Evolutionary conservation across 2,797 vertebrate genomes (phyloP), one percentile per base, ranked within the genome.

Genomic region (Psittacula echo): DNA sequence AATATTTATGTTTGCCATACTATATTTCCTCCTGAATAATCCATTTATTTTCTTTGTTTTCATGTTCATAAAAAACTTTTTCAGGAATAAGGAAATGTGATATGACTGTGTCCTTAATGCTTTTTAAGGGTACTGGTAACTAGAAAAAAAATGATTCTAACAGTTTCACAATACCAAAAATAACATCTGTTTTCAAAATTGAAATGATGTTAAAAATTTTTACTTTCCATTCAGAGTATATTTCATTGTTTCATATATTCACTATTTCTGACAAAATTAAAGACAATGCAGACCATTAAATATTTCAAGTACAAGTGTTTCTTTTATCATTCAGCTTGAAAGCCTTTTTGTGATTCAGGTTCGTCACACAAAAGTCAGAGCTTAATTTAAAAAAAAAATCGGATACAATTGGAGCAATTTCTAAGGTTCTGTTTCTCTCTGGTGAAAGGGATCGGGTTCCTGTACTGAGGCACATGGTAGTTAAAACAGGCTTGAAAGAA

Each of bases 341-440:
- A 53, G 7, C 10, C 8, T 26, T 86, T 77, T 42, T 58, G 29
- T 39, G 39, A 27, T 34, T 83, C 21, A 21, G 13, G 5, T 87
- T 79, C 81, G 34, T 80, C 32, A 45, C 7, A 30, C 0, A 66
- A 16, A 56, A 77, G 3, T 66, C 9, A 58, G 11, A 90, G 60
- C 9, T 53, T 34, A 37, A 42, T 66, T 30, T 1, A 16, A 4
- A 54, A 23, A 47, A 45, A 22, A n/a, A 24, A 29, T 50, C 6
- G 3, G 26, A 11, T 18, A 17, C 2, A 4, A 11, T 1, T 2
- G 4, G 9, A 27, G 4, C 0, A 1, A 34, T 78, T 54, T 85
- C 10, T 60, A 56, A 72, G 5, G 7, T 61, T 51, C 6, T 65
- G 4, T 42, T 79, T 79, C 72, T 72, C 27, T 79, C 12, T 41